A percentile compares a stretch with the other conserved stretches of the same genome.
Conservation (phyloP, 1,140 invertebrate species). For the honey bee (Apis mellifera) region Amel_HAv3.1 CM009934.2:10744501-10745000, state of each 20-base stretch:
- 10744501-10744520: constrained; percentile 3
- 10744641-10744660: too few relatives aligned
- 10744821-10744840: too few relatives aligned
- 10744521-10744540: background rate
- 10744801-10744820: background rate
- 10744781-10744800: too few relatives aligned
- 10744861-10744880: too few relatives aligned
- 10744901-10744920: background rate
- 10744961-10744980: background rate
- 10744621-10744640: background rate
- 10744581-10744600: background rate
- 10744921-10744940: background rate
- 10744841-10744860: too few relatives aligned
- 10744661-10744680: background rate
- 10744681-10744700: background rate
- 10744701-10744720: background rate
- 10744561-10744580: constrained; percentile 11
- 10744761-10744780: background rate
- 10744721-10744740: rapidly evolving
- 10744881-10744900: background rate
- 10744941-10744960: background rate
- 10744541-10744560: constrained; percentile 29
- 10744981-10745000: background rate
- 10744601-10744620: background rate
- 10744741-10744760: background rate